These are phyloP conservation scores for Meganola albula DNA, from an alignment of 2,888 invertebrate species.

Conservation along the genomic window DNA sequence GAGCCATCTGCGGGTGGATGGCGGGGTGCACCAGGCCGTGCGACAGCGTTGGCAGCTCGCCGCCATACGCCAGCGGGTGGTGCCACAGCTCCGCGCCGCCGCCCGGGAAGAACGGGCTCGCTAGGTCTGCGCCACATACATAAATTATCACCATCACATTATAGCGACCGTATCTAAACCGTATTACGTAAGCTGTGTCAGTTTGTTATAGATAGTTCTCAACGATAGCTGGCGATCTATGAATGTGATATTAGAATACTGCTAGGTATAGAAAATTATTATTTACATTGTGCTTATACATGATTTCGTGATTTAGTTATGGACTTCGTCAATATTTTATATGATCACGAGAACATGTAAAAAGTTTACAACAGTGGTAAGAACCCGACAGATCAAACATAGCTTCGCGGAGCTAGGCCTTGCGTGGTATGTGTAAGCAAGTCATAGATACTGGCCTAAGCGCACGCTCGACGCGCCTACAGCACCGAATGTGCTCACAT, in stretches of 20 bases:
- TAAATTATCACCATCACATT: conserved; percentile 22
- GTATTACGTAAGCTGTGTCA: conserved; percentile 16
- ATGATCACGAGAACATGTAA: conserved; percentile 66
- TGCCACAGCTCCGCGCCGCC: conserved; percentile 95
- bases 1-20: conserved; percentile 96
- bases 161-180: too few relatives aligned
- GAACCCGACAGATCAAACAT: conserved; percentile 64
- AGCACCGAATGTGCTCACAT: conserved; percentile 15
- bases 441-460: conserved; percentile 69
- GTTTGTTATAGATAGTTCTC: conserved; percentile 19
- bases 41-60: conserved; percentile 90
- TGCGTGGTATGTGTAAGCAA: conserved; percentile 76
- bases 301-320: conserved; percentile 61
- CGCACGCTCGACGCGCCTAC: conserved; percentile 59
- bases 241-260: conserved; percentile 38
- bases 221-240: conserved; percentile 22
- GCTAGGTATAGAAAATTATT: conserved; percentile 42
- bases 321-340: conserved; percentile 17
- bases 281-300: conserved; percentile 62
- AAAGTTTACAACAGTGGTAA: conserved; percentile 53
- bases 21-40: conserved; percentile 97
- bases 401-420: conserved; percentile 74
- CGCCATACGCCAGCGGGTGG: conserved; percentile 87
- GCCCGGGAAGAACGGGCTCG: conserved; percentile 95
- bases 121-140: conserved; percentile 85